phyloP scores from a whole-genome alignment of 2,888 invertebrate genomes.

The Clitarchus hookeri region DNA sequence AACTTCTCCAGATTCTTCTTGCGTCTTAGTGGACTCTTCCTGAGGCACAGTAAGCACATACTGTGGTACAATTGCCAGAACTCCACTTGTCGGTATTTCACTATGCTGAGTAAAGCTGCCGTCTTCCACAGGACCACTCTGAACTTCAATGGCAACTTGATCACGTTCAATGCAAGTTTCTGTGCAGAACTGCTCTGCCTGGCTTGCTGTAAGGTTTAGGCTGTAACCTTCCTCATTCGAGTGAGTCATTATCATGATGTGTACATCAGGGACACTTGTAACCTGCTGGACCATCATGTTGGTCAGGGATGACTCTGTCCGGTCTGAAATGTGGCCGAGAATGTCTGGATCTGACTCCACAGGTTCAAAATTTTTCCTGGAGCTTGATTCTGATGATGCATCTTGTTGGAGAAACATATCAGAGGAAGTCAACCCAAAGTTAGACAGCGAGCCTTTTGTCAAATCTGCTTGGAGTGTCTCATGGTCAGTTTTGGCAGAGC shows the following conservation, averaged over 20 bases:
- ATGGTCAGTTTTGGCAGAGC: not conserved
- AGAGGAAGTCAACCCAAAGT: not conserved
- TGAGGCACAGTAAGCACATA: not conserved
- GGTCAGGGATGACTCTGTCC: not conserved
- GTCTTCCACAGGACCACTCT: not conserved
- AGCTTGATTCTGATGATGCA: not conserved
- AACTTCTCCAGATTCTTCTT: not conserved
- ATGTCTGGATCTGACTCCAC: not conserved
- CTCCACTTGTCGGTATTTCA: no score
- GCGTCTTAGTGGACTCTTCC: not conserved
- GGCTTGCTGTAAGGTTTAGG: not conserved
- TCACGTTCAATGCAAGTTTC: not conserved
- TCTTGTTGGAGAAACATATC: not conserved
- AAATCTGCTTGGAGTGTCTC: not conserved
- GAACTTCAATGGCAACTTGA: not conserved
- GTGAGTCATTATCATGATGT: conserved; percentile 11
- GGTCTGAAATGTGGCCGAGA: not conserved
- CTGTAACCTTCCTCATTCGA: not conserved
- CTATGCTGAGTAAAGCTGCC: not conserved
- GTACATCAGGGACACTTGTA: not conserved
- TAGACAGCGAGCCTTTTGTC: not conserved
- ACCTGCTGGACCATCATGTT: not conserved
- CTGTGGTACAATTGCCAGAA: not conserved
- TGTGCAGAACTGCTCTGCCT: not conserved
- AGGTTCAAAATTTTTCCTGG: not conserved